A percentile compares a stretch with the other conserved stretches of the same genome.
Conservation (phyloP, 2,113 vertebrate species). For the Scatophagus argus region DNA sequence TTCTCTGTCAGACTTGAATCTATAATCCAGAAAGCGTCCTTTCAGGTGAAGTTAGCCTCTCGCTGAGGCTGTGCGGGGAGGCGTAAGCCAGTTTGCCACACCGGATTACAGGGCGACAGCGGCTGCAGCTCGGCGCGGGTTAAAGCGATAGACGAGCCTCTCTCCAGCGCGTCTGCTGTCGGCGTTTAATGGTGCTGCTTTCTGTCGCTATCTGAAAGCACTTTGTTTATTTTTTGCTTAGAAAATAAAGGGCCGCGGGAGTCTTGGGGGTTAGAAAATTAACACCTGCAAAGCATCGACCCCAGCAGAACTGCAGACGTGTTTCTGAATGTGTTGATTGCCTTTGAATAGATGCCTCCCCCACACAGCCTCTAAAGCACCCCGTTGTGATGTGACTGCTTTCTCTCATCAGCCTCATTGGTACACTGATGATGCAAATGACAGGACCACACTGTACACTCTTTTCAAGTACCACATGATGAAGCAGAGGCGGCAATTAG, state of each 20-base stretch:
- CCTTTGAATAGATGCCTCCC: conserved; percentile 47
- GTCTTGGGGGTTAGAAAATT: conserved; percentile 29
- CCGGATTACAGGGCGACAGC: conserved; percentile 58
- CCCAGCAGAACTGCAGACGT: conserved; percentile 3
- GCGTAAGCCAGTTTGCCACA: conserved; percentile 58
- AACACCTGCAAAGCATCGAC: conserved; percentile 27
- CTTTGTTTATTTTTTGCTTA: conserved; percentile 7
- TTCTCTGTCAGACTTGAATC: conserved; percentile 29
- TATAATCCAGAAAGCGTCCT: conserved; percentile 38
- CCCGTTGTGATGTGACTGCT: conserved; percentile 47
- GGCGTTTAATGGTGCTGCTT: background rate
- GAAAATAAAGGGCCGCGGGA: background rate
- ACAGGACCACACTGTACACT: conserved; percentile 32
- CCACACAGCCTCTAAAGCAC: conserved; percentile 35
- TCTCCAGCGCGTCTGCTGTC: conserved; percentile 2
- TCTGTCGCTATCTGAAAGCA: background rate
- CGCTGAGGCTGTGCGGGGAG: conserved; percentile 17
- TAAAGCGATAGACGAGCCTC: conserved; percentile 7
- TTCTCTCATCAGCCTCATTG: conserved; percentile 31
- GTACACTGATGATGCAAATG: conserved; percentile 45
- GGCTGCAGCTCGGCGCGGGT: conserved; percentile 28
- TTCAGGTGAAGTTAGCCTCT: conserved; percentile 59
- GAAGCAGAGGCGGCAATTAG: conserved; percentile 39
- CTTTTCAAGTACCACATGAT: background rate
- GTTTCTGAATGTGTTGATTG: conserved; percentile 45